Base-by-base conservation (phyloP, 2,797 vertebrate species). In the Dendrocincla tyrannina region DNA sequence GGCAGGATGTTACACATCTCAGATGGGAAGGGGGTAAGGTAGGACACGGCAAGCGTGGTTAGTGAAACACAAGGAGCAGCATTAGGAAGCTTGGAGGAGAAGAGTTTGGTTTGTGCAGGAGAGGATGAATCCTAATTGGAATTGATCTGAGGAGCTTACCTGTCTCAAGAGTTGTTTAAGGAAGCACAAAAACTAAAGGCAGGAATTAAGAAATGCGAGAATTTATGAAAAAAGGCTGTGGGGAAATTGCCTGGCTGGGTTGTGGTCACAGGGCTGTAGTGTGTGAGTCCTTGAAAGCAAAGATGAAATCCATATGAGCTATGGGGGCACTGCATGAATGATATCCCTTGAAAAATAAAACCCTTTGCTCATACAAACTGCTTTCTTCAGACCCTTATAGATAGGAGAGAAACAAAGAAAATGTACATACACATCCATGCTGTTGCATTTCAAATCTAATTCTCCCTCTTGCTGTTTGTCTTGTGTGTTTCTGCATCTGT, bases 1-100 rank as follows among this genome's bases (percentile, higher is more conserved):
- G 84, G 95, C 95, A 93, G 94, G 95, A 58, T 93, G 88, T 92
- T 96, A 92, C 78, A 83, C 66, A 83, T 89, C 81, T 35, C 76
- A 70, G 83, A 73, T 39, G 94, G 92, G 0, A 25, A 74, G 50
- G 66, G 91, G 92, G 79, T 96, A 49, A 84, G 82, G 92, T 88
- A 84, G 91, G 93, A 93, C 87, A 24, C 0, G 9, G 88, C 88
- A 49, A n/a, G 1, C 27, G 11, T 1, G 13, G 44, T 58, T 58
- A 78, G 52, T 67, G 55, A 44, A 68, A 23, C 37, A 15, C 1
- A 76, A 69, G 4, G 55, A 70, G 60, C 14, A 39, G 60, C n/a
- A 2, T 35, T 81, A 8, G 9, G 56, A 62, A 67, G 52, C 47
- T 10, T 6, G 16, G 41, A 3, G 2, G 37, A 17, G 42, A 70